Conservation (phyloP, 2,797 vertebrate species). For the Enoplosus armatus region DNA sequence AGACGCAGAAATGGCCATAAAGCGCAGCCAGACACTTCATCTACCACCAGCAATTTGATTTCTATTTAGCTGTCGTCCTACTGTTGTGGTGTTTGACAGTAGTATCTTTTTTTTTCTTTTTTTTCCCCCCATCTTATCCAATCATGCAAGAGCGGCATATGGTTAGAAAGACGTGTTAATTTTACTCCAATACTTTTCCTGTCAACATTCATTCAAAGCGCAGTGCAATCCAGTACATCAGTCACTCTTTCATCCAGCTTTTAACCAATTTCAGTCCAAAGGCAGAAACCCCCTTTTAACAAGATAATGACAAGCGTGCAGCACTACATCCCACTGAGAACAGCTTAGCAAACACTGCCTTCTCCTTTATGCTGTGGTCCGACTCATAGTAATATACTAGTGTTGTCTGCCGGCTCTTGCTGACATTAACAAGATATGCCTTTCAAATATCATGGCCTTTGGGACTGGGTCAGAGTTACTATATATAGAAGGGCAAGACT, state of each 20-base stretch:
- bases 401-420: conserved; percentile 74
- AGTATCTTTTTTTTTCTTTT: conserved; percentile 17
- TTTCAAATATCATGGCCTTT: conserved; percentile 90
- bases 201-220: conserved; percentile 62
- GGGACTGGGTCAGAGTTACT: conserved; percentile 83
- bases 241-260: conserved; percentile 55
- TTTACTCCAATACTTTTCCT: conserved; percentile 63
- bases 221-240: conserved; percentile 22
- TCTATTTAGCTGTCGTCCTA: conserved; percentile 37
- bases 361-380: conserved; percentile 40
- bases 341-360: conserved; percentile 35
- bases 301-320: conserved; percentile 42
- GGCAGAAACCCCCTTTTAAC: conserved; percentile 36
- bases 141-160: conserved; percentile 40
- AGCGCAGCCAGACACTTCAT: conserved; percentile 35
- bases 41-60: conserved; percentile 50
- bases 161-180: conserved; percentile 52
- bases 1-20: conserved; percentile 36
- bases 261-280: conserved; percentile 60
- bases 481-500: conserved; percentile 83
- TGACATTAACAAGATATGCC: conserved; percentile 86
- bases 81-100: conserved; percentile 50
- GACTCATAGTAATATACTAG: conserved; percentile 59
- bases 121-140: conserved; percentile 29
- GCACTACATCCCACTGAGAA: conserved; percentile 37